A percentile compares a stretch with the other conserved stretches of the same genome.
phyloP scores from a whole-genome alignment of 2,113 vertebrate genomes.

The Etia nguti region DNA sequence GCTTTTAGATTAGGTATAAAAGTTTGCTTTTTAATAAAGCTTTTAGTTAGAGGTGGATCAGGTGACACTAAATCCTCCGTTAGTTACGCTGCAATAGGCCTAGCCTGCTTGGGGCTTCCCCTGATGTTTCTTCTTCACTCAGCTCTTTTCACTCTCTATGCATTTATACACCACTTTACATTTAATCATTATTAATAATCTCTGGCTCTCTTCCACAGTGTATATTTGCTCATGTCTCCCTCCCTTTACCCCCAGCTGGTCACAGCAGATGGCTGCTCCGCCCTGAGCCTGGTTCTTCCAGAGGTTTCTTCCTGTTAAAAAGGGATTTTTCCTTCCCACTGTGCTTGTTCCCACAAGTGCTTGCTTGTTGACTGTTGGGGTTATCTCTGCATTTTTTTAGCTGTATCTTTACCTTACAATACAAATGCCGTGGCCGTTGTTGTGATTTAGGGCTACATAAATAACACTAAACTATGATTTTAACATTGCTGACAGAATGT shows the following conservation, averaged over 20 bases:
- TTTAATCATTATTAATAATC: not conserved
- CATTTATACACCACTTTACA: not conserved
- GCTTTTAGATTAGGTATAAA: not conserved
- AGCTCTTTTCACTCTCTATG: not conserved
- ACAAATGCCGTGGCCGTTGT: not conserved
- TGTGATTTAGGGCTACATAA: not conserved
- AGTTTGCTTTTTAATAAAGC: not conserved
- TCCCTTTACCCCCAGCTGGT: not conserved
- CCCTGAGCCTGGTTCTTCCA: not conserved
- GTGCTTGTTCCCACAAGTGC: not conserved
- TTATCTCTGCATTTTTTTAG: not conserved
- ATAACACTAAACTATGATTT: not conserved
- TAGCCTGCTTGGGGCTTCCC: not conserved
- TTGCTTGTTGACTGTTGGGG: not conserved
- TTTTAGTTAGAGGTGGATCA: not conserved
- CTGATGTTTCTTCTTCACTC: not conserved
- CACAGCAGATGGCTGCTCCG: not conserved
- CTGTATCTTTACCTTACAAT: not conserved
- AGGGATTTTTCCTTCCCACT: not conserved
- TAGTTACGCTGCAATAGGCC: not conserved
- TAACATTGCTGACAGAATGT: not conserved
- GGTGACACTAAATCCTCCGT: rapidly evolving
- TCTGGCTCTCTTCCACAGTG: not conserved
- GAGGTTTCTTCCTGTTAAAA: not conserved
- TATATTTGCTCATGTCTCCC: not conserved